Conservation (phyloP, 2,797 vertebrate species). For the Alfaro cultratus region DNA sequence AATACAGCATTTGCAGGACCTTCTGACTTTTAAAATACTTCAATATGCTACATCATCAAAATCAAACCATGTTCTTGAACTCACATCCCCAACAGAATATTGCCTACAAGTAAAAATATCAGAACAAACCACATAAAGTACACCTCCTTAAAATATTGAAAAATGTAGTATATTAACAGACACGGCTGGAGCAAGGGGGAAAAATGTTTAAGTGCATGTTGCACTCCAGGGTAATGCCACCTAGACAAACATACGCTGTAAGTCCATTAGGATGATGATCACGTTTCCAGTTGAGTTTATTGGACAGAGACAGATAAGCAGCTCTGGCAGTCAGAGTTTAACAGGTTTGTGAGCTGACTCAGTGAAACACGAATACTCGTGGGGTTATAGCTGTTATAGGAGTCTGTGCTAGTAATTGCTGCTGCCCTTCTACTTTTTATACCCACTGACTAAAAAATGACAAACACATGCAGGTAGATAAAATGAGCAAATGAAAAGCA, state of each 20-base stretch:
- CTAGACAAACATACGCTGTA: slow-evolving; percentile 17
- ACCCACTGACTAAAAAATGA: slow-evolving; percentile 9
- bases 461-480: slow-evolving; percentile 22
- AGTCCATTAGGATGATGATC: slow-evolving; percentile 27
- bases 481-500: slow-evolving; percentile 47
- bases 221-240: neutral
- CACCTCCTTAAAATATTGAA: neutral
- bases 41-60: neutral
- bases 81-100: neutral
- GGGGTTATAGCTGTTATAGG: slow-evolving; percentile 19
- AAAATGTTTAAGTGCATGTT: neutral
- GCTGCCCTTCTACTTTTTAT: slow-evolving; percentile 12
- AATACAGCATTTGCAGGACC: neutral
- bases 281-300: slow-evolving; percentile 32
- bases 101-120: neutral
- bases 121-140: neutral
- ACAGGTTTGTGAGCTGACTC: slow-evolving; percentile 29
- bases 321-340: slow-evolving; percentile 44
- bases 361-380: slow-evolving; percentile 28
- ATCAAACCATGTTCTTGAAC: neutral
- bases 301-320: slow-evolving; percentile 37
- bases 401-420: neutral
- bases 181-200: neutral
- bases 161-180: neutral
- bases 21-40: neutral